phyloP scores from a whole-genome alignment of 2,888 invertebrate genomes.

The Fragum whitleyi region DNA sequence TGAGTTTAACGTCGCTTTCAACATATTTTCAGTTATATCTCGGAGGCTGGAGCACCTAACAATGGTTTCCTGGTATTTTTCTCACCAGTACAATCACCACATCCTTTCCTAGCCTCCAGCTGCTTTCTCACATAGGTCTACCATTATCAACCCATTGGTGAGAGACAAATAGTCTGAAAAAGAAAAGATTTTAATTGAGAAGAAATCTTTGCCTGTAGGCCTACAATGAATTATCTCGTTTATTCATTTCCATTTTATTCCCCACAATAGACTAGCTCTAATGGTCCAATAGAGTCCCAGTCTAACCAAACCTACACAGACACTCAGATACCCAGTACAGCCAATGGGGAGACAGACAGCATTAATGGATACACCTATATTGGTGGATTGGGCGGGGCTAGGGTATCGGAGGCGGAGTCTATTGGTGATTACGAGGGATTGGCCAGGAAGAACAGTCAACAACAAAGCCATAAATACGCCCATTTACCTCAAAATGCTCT shows the following conservation, averaged over 20 bases:
- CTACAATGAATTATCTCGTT: too few relatives aligned
- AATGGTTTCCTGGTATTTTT: too few relatives aligned
- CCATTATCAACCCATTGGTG: too few relatives aligned
- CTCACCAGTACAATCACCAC: too few relatives aligned
- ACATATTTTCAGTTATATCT: too few relatives aligned
- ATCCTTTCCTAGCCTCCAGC: too few relatives aligned
- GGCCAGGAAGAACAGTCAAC: conserved; percentile 14
- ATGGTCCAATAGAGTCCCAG: neutral
- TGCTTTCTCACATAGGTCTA: too few relatives aligned
- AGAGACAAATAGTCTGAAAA: too few relatives aligned
- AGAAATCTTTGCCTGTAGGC: too few relatives aligned
- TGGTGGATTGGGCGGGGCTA: neutral
- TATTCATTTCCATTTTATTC: neutral
- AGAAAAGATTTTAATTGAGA: too few relatives aligned
- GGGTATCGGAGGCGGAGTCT: conserved; percentile 1
- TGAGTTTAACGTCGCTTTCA: too few relatives aligned
- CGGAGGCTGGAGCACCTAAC: too few relatives aligned
- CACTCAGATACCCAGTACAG: neutral
- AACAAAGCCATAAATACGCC: conserved; percentile 23
- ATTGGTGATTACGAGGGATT: conserved; percentile 5
- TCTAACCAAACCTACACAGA: neutral
- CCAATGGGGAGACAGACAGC: neutral
- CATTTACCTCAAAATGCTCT: conserved; percentile 11
- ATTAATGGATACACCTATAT: conserved; percentile 12
- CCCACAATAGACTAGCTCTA: neutral